Conservation (phyloP, 2,888 invertebrate species). For the Carabus problematicus region DNA sequence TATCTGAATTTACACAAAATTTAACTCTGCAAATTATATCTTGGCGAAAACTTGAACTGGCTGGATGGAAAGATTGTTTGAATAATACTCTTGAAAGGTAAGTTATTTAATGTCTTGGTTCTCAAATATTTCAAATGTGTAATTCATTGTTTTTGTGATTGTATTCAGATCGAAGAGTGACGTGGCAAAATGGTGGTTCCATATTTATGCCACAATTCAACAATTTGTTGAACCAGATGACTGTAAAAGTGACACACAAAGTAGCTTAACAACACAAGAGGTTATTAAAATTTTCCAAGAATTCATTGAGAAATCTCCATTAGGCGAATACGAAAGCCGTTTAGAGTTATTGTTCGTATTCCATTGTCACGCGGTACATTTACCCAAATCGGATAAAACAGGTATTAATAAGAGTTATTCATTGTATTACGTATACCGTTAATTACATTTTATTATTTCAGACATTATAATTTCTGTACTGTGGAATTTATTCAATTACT, state of each 20-base stretch:
- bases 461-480: slow-evolving; percentile 70
- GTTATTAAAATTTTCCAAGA: slow-evolving; percentile 71
- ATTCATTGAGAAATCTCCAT: slow-evolving; percentile 82
- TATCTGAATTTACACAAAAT: slow-evolving; percentile 74
- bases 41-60: slow-evolving; percentile 91
- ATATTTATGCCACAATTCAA: slow-evolving; percentile 76
- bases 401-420: slow-evolving; percentile 52
- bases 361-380: slow-evolving; percentile 78
- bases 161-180: slow-evolving; percentile 67
- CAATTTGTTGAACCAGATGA: slow-evolving; percentile 62
- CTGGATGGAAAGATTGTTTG: slow-evolving; percentile 86
- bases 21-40: slow-evolving; percentile 83
- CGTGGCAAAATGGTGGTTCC: slow-evolving; percentile 90
- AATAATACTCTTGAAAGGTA: slow-evolving; percentile 71
- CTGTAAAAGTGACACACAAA: slow-evolving; percentile 48
- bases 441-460: slow-evolving; percentile 46
- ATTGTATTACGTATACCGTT: not conserved
- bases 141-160: slow-evolving; percentile 14
- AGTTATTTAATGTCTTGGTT: slow-evolving; percentile 21
- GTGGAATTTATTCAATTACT: slow-evolving; percentile 86
- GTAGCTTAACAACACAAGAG: slow-evolving; percentile 54
- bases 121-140: too few relatives aligned
- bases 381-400: slow-evolving; percentile 59
- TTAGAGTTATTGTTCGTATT: slow-evolving; percentile 80
- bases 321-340: slow-evolving; percentile 84